A percentile compares a stretch with the other conserved stretches of the same genome.
These are phyloP conservation scores for Adelosebastes latens DNA, from an alignment of 2,797 vertebrate genomes.

Conservation along the genomic window DNA sequence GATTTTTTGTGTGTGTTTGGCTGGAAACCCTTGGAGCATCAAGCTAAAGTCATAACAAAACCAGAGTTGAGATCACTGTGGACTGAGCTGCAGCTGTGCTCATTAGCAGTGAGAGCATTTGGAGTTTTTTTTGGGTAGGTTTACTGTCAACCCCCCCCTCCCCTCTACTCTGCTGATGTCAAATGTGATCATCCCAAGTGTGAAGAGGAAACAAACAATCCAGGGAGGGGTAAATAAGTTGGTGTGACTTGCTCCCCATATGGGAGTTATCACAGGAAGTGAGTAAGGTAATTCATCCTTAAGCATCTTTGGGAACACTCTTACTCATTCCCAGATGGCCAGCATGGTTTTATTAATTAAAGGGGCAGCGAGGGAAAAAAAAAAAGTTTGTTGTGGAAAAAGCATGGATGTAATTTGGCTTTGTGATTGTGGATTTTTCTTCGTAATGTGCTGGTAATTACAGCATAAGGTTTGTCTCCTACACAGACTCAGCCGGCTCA, in stretches of 20 bases:
- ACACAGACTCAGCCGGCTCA: constrained; percentile 27
- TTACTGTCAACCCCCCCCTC: constrained; percentile 29
- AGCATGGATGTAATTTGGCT: constrained; percentile 76
- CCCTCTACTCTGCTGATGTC: constrained; percentile 35
- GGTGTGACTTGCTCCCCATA: constrained; percentile 54
- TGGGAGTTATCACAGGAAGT: constrained; percentile 75
- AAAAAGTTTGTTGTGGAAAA: constrained; percentile 69
- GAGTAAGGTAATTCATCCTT: constrained; percentile 69
- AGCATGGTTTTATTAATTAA: constrained; percentile 79
- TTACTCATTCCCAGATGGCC: constrained; percentile 82
- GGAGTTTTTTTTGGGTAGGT: constrained; percentile 38
- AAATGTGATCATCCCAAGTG: constrained; percentile 46
- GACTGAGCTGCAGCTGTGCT: constrained; percentile 77
- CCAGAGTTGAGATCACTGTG: constrained; percentile 65
- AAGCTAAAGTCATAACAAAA: constrained; percentile 73
- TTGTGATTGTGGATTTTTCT: constrained; percentile 71
- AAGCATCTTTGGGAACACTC: constrained; percentile 70
- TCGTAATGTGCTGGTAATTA: constrained; percentile 74
- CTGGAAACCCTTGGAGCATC: constrained; percentile 43
- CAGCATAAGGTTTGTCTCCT: constrained; percentile 58
- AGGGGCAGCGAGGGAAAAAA: constrained; percentile 33
- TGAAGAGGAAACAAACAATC: constrained; percentile 57
- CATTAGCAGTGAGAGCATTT: constrained; percentile 75
- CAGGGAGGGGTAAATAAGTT: constrained; percentile 53
- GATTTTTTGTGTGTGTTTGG: constrained; percentile 13